A percentile compares a stretch with the other conserved stretches of the same genome.
Evolutionary conservation across 2,113 vertebrate genomes (phyloP).

Genomic region (Labrus mixtus): DNA sequence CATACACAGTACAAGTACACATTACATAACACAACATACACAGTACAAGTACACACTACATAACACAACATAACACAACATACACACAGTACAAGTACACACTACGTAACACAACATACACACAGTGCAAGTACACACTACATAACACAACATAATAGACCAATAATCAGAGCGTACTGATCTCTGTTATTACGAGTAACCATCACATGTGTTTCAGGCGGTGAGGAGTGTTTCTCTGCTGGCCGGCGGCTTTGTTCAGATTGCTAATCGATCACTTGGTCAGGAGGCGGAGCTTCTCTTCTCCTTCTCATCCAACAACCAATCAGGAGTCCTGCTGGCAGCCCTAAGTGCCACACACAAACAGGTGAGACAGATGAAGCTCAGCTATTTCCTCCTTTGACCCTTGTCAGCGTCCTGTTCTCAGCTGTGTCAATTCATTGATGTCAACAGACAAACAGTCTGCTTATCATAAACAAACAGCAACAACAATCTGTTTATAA

Average conservation of each 20-base stretch:
- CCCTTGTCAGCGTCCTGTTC: too few species aligned
- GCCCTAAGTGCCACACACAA: constrained; percentile 78
- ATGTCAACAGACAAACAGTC: too few species aligned
- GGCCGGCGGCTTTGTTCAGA: constrained; percentile 87
- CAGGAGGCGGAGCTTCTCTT: constrained; percentile 87
- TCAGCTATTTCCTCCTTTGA: too few species aligned
- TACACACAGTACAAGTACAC: constrained; percentile 67
- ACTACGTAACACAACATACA: not conserved
- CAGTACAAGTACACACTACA: not conserved
- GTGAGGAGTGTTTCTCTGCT: constrained; percentile 88
- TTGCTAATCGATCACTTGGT: constrained; percentile 78
- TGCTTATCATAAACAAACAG: too few species aligned
- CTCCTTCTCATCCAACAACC: constrained; percentile 90
- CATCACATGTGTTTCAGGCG: constrained; percentile 79
- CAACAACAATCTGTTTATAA: too few species aligned
- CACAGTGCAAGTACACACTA: not conserved
- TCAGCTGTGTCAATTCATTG: too few species aligned
- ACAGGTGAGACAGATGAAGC: constrained; percentile 42
- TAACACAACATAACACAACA: too few species aligned
- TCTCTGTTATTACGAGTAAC: too few species aligned
- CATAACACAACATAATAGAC: too few species aligned
- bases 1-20: too few species aligned
- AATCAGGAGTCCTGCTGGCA: constrained; percentile 90
- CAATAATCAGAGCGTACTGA: too few species aligned
- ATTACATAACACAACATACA: not conserved